A percentile compares a stretch with the other conserved stretches of the same genome.
phyloP scores from a whole-genome alignment of 2,797 vertebrate genomes.

The Cryptoprocta ferox region DNA sequence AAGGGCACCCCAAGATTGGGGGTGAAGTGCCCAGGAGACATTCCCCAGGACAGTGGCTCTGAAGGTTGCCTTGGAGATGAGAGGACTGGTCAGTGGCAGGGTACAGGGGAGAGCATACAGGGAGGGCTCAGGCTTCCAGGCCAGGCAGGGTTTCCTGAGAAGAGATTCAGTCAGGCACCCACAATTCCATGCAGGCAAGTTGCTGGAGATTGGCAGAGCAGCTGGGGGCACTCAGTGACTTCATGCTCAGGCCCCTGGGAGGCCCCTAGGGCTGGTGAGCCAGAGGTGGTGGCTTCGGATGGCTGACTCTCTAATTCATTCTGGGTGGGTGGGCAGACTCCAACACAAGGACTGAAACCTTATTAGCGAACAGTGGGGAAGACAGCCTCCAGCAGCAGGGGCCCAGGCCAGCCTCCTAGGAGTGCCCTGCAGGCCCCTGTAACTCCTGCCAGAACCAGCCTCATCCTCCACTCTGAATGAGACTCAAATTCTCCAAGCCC shows the following conservation, averaged over 20 bases:
- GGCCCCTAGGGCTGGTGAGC: neutral
- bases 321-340: neutral
- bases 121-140: neutral
- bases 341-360: neutral
- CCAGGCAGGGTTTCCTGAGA: no score
- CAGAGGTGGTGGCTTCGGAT: neutral
- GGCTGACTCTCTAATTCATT: neutral
- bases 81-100: neutral
- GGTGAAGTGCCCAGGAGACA: neutral
- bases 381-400: neutral
- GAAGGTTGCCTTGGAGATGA: neutral
- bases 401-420: neutral
- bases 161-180: neutral
- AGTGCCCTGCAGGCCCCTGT: accelerated
- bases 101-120: neutral
- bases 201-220: neutral
- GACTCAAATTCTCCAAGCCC: neutral
- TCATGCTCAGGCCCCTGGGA: neutral
- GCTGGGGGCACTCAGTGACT: neutral
- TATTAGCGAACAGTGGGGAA: neutral
- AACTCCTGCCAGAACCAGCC: neutral
- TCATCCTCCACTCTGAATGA: neutral
- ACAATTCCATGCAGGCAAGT: neutral
- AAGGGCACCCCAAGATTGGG: neutral
- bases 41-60: accelerated